Base-by-base conservation (phyloP, 1,140 invertebrate genomes). In the Achroia grisella region DNA sequence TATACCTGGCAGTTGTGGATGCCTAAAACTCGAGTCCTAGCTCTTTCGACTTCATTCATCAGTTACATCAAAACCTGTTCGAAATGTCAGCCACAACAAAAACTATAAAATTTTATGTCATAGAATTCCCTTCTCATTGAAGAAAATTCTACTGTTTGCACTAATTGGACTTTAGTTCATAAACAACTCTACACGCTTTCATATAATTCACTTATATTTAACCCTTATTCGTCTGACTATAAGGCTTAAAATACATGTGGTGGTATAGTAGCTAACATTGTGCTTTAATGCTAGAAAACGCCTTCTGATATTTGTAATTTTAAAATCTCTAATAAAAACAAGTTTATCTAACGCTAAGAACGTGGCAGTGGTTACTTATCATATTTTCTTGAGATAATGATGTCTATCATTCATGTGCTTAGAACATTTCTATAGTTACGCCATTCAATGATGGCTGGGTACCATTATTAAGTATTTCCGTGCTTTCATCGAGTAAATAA, bases 101-200 rank as follows among this genome's bases (percentile, higher is more conserved):
- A 51, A 44, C 2, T 23, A 52, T 47, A 47, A 55, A 58, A 43
- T 30, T 33, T 9, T 13, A 17, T 44, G 44, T 50, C 51, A 58
- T 50, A 62, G 54, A 56, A 62, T 34, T 54, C 55, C 56, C 56
- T 48, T 39, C 55, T 52, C 48, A 51, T 56, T 53, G 52, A 62
- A 62, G 58, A 56, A 61, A 61, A 61, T 33, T 35, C 50, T 52
- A 55, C 49, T 57, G 49, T 62, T 53, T 52, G 49, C 56, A 12
- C 55, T 66, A 66, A 66, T 66, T 62, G 58, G 62, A 50, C 50
- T 56, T 66, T 66, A 56, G 49, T 40, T 47, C 45, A 44, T 34
- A 32, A 17, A 41, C 39, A n/a, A 43, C 33, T 29, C 29, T 39
- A 17, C 44, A 39, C 27, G 0, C 4, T n/a, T 41, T 9, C 46